Evolutionary conservation across 2,888 invertebrate species (phyloP), one percentile per base, ranked within the genome.

Genomic region (Adelognathus sp.): DNA sequence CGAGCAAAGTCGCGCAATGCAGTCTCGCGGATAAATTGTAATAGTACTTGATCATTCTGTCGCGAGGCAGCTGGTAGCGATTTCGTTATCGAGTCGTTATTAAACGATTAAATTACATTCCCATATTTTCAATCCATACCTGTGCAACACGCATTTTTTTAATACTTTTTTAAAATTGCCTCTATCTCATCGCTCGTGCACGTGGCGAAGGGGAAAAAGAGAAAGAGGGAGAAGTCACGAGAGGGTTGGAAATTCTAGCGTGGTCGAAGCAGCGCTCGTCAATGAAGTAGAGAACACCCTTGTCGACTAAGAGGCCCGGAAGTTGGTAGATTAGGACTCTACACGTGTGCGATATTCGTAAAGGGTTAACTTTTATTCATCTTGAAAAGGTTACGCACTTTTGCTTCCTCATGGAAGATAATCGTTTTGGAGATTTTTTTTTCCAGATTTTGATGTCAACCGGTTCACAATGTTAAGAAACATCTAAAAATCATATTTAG

Each of bases 81-180:
- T 41, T 63, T 21, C 50, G 9, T 70, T 77, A 74, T 77, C 80
- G 60, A 33, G 54, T 18, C 21, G 27, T 61, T 61, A 56, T 71
- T 61, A 63, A 67, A 36, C 46, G 67, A 56, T 61, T 7, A 33
- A 79, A 72, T 72, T 67, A 56, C 72, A 72, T 56, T 71, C 67
- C 39, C 67, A 39, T 67, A 69, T 72, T 54, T n/a, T 58, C 41
- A 31, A 67, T 72, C 46, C 9, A 56, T 76, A 76, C 76, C 67
- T 76, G 79, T 33, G 31, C 6, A 60, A 31, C 31, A 11, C 16
- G 21, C 11, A 29, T 18, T 21, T 24, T 14, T 54, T 54, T 5
- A 11, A 11, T 54, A 24, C 56, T 11, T 66, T 41, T 50, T 66
- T 39, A 6, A 2, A 11, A 7, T 14, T 44, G 58, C 29, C 44